These are phyloP conservation scores for Ceratosolen fusciceps DNA, from an alignment of 1,140 invertebrate genomes.

Conservation along the genomic window DNA sequence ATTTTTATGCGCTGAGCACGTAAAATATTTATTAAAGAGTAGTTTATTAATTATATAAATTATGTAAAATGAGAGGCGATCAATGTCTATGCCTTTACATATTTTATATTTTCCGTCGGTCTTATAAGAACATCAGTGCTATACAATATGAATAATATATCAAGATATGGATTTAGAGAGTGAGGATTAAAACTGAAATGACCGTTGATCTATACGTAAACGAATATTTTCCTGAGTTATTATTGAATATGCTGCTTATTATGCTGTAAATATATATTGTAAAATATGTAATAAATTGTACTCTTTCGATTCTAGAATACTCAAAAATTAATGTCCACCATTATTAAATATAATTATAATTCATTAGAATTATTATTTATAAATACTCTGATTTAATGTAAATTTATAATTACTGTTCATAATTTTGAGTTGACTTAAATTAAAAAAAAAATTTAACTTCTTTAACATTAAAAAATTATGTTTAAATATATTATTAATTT, in stretches of 20 bases:
- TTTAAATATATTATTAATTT: too few relatives aligned
- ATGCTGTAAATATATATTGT: constrained; percentile 11
- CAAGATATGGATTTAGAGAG: neutral
- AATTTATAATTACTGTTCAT: neutral
- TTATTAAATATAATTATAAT: neutral
- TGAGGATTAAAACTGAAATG: neutral
- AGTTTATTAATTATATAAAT: neutral
- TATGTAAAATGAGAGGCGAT: constrained; percentile 23
- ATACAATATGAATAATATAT: neutral
- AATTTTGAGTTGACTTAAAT: too few relatives aligned
- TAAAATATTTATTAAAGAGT: neutral
- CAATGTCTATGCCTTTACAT: constrained; percentile 37
- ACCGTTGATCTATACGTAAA: constrained; percentile 15
- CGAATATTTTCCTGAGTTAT: neutral
- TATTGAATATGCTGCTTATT: constrained; percentile 7
- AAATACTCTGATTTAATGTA: neutral
- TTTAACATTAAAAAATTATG: too few relatives aligned
- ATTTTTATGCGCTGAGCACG: neutral
- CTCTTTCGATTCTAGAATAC: neutral
- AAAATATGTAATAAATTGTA: too few relatives aligned
- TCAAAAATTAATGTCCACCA: neutral
- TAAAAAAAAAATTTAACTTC: too few relatives aligned
- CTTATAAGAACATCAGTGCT: constrained; percentile 40
- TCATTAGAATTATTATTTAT: too few relatives aligned
- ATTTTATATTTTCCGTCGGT: constrained; percentile 40